Percentiles rank a stretch among this genome's conserved stretches.
Conservation (phyloP, 2,797 vertebrate genomes). For the Melanotaenia boesemani region DNA sequence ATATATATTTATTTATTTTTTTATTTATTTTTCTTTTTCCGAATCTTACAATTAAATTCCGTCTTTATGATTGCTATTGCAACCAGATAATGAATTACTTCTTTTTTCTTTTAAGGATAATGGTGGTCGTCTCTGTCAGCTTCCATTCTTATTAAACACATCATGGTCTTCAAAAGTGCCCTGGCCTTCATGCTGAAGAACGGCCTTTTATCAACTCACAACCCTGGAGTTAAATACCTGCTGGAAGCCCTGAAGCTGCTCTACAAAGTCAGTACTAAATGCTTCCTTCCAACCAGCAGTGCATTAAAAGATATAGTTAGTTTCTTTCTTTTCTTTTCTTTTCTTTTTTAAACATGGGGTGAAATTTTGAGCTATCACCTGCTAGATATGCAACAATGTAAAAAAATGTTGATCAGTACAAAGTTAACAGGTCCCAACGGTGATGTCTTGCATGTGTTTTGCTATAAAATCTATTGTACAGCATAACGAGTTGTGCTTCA, state of each 20-base stretch:
- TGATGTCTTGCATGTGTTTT: not conserved
- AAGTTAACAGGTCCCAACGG: not conserved
- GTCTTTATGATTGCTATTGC: not conserved
- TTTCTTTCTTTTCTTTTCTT: too few species aligned
- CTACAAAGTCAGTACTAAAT: slow-evolving; percentile 70
- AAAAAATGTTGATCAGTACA: not conserved
- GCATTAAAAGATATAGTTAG: not conserved
- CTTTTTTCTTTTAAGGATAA: slow-evolving; percentile 49
- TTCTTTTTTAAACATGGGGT: not conserved
- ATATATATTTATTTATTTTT: not conserved
- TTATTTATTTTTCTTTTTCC: not conserved
- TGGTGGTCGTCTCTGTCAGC: slow-evolving; percentile 71
- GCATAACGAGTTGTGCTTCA: not conserved
- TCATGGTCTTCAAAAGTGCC: slow-evolving; percentile 74
- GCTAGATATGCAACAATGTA: not conserved
- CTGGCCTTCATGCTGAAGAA: slow-evolving; percentile 70
- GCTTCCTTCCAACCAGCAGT: not conserved
- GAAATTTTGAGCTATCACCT: not conserved
- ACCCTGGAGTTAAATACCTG: slow-evolving; percentile 58
- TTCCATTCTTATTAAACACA: slow-evolving; percentile 69
- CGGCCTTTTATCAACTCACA: slow-evolving; percentile 43
- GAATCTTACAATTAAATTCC: too few species aligned
- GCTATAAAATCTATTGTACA: not conserved
- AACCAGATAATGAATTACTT: not conserved
- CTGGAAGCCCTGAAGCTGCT: slow-evolving; percentile 76